A percentile compares a stretch with the other conserved stretches of the same genome.
These are phyloP conservation scores for Sakesphorus luctuosus DNA, from an alignment of 2,113 vertebrate genomes.

Conservation along the genomic window DNA sequence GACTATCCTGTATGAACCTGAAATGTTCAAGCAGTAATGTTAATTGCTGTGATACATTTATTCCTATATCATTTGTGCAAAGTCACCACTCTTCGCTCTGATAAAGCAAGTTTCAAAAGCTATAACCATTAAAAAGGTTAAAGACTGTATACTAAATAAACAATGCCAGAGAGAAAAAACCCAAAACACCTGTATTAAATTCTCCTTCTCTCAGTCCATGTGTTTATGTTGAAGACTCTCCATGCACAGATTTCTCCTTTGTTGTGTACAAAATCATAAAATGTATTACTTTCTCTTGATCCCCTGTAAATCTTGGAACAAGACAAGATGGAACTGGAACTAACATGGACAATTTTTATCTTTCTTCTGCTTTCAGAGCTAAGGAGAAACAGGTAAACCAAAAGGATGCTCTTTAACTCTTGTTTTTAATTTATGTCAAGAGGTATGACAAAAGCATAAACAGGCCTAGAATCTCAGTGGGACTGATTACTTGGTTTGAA, in stretches of 20 bases:
- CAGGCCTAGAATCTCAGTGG: neutral
- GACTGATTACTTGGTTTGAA: neutral
- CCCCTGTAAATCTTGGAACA: neutral
- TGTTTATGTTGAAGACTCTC: neutral
- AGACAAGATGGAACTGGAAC: neutral
- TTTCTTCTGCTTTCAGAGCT: neutral
- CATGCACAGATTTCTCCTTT: neutral
- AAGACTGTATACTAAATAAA: neutral
- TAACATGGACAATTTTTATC: neutral
- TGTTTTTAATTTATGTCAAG: neutral
- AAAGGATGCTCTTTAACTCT: neutral
- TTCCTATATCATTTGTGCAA: neutral
- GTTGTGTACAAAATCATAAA: neutral
- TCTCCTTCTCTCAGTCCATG: neutral
- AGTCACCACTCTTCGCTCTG: neutral
- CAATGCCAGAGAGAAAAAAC: neutral
- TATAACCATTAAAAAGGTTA: neutral
- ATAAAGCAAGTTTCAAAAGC: neutral
- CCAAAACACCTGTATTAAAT: neutral
- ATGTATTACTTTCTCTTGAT: neutral
- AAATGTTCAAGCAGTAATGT: neutral
- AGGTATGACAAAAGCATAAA: neutral
- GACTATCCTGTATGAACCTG: neutral
- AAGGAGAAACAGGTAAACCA: neutral
- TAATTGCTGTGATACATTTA: neutral